Conservation (phyloP, 37 sponge, comb jelly and placozoan genomes). For the Geodia barretti region DNA sequence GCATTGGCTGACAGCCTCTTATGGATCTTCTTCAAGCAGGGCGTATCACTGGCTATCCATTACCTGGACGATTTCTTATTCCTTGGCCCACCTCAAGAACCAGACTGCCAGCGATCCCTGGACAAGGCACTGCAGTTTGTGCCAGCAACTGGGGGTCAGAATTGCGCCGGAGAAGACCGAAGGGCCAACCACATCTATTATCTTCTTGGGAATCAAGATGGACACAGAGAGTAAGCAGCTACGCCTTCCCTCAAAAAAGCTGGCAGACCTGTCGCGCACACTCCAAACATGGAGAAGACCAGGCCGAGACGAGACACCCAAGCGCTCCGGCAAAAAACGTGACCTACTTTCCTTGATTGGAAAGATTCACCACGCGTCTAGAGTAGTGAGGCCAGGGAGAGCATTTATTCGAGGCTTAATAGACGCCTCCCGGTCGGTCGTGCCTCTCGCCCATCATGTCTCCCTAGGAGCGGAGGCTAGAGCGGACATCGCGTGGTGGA, state of each 20-base stretch:
- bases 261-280: not conserved
- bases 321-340: not conserved
- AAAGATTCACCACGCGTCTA: not conserved
- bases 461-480: conserved; percentile 16
- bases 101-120: too few relatives aligned
- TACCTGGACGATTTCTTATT: too few relatives aligned
- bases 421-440: not conserved
- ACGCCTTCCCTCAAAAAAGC: too few relatives aligned
- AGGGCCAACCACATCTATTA: too few relatives aligned
- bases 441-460: not conserved
- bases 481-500: conserved; percentile 27
- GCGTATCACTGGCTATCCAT: not conserved
- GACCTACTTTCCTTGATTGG: not conserved
- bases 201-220: too few relatives aligned
- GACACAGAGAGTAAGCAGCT: not conserved
- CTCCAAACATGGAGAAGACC: not conserved
- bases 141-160: too few relatives aligned
- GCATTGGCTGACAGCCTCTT: not conserved
- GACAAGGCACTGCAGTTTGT: too few relatives aligned
- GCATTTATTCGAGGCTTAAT: not conserved
- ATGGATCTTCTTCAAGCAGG: not conserved
- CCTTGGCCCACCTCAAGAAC: too few relatives aligned
- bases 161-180: too few relatives aligned
- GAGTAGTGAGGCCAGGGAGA: not conserved
- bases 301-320: not conserved